These are phyloP conservation scores for Hetaerina americana DNA, from an alignment of 1,140 invertebrate genomes.

Conservation along the genomic window DNA sequence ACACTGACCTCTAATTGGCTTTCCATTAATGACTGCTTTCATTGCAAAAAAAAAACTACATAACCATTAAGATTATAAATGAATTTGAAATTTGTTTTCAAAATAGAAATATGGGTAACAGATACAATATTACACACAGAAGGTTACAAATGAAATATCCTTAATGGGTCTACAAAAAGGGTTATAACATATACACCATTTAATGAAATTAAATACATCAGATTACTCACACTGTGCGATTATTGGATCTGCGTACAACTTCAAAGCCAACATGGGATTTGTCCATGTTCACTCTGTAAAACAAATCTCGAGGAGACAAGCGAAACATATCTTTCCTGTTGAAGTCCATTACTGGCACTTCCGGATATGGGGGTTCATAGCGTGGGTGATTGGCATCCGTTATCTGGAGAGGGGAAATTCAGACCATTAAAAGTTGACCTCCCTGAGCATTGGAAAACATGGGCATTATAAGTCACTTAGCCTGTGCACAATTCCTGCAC, in stretches of 20 bases:
- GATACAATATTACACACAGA: too few species aligned
- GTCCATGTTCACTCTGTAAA: constrained; percentile 39
- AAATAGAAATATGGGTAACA: too few species aligned
- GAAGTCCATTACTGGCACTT: constrained; percentile 32
- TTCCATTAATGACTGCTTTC: too few species aligned
- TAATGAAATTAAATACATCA: neutral
- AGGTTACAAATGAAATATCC: constrained; percentile 15
- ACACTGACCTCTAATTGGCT: too few species aligned
- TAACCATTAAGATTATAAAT: too few species aligned
- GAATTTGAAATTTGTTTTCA: too few species aligned
- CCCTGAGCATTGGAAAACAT: too few species aligned
- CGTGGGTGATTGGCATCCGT: constrained; percentile 41
- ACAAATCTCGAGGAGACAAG: too few species aligned
- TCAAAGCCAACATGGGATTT: constrained; percentile 40
- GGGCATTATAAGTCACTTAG: neutral
- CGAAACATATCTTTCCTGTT: neutral
- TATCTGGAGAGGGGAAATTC: constrained; percentile 39
- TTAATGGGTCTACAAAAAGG: constrained; percentile 7
- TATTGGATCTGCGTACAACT: constrained; percentile 37
- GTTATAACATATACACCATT: neutral
- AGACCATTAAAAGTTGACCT: too few species aligned
- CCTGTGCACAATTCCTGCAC: neutral
- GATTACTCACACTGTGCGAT: constrained; percentile 39
- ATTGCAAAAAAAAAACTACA: too few species aligned
- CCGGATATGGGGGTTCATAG: constrained; percentile 50